A percentile compares a stretch with the other conserved stretches of the same genome.
Conservation (phyloP, 1,140 invertebrate genomes). For the Eciton burchellii region DNA sequence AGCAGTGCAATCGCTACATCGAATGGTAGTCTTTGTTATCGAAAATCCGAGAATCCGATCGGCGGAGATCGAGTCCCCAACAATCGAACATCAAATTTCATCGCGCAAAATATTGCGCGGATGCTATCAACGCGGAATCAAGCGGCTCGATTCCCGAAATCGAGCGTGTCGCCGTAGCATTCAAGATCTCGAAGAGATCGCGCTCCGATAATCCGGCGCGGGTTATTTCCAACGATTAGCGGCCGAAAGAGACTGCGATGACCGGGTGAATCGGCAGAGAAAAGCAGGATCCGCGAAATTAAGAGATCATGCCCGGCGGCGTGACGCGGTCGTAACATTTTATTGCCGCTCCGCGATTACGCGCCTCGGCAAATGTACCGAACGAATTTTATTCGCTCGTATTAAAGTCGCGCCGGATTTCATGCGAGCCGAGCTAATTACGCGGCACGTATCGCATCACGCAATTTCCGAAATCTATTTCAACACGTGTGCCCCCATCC, state of each 20-base stretch:
- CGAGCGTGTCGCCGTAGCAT: too few species aligned
- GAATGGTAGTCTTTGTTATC: too few species aligned
- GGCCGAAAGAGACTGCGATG: slow-evolving; percentile 7
- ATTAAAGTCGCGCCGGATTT: slow-evolving; percentile 8
- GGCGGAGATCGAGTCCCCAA: too few species aligned
- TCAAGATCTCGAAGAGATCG: too few species aligned
- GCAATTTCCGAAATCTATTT: not conserved
- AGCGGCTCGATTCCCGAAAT: too few species aligned
- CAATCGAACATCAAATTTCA: too few species aligned
- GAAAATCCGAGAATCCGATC: too few species aligned
- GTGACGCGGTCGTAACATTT: slow-evolving; percentile 50
- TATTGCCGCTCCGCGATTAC: slow-evolving; percentile 16
- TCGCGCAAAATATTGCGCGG: too few species aligned
- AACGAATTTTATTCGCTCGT: slow-evolving; percentile 1
- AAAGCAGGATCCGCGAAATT: slow-evolving; percentile 39
- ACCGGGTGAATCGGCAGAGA: slow-evolving; percentile 9
- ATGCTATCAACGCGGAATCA: too few species aligned
- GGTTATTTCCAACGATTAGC: slow-evolving; percentile 62
- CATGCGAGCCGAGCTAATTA: not conserved
- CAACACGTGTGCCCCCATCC: not conserved
- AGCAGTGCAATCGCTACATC: too few species aligned
- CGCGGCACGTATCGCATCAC: not conserved
- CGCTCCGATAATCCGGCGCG: slow-evolving; percentile 65
- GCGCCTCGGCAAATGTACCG: slow-evolving; percentile 9
- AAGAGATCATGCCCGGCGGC: slow-evolving; percentile 42